These are phyloP conservation scores for Moxostoma hubbsi DNA, from an alignment of 2,797 vertebrate genomes.

Conservation along the genomic window DNA sequence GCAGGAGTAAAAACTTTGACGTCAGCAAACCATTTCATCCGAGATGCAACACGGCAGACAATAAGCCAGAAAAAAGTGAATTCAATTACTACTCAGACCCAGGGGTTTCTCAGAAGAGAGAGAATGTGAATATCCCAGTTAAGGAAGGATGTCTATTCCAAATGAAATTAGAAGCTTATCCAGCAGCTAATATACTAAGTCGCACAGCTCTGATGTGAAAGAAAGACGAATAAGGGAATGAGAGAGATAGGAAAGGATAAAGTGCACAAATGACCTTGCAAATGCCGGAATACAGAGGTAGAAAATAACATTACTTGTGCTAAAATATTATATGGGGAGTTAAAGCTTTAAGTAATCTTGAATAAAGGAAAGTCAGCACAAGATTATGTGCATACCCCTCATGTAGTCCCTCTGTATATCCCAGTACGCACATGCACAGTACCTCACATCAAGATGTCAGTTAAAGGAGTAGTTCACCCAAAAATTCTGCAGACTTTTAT, in stretches of 20 bases:
- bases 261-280: background rate
- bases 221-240: background rate
- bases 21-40: slow-evolving; percentile 24
- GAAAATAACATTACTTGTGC: background rate
- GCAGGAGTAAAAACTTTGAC: background rate
- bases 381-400: background rate
- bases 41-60: slow-evolving; percentile 35
- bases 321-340: background rate
- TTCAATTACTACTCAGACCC: slow-evolving; percentile 51
- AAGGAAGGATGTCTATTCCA: slow-evolving; percentile 47
- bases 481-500: too few relatives aligned
- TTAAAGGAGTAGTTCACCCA: too few relatives aligned
- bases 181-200: slow-evolving; percentile 40
- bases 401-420: background rate
- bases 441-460: background rate
- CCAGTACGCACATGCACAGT: background rate
- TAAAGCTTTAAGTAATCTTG: background rate
- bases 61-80: slow-evolving; percentile 39
- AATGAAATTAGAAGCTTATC: slow-evolving; percentile 57
- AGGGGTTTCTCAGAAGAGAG: slow-evolving; percentile 30
- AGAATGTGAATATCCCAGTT: slow-evolving; percentile 45
- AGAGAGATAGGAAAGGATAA: background rate
- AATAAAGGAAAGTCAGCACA: background rate
- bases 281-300: background rate
- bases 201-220: slow-evolving; percentile 21